Conservation (phyloP, 2,113 vertebrate genomes). For the Callospermophilus lateralis region DNA sequence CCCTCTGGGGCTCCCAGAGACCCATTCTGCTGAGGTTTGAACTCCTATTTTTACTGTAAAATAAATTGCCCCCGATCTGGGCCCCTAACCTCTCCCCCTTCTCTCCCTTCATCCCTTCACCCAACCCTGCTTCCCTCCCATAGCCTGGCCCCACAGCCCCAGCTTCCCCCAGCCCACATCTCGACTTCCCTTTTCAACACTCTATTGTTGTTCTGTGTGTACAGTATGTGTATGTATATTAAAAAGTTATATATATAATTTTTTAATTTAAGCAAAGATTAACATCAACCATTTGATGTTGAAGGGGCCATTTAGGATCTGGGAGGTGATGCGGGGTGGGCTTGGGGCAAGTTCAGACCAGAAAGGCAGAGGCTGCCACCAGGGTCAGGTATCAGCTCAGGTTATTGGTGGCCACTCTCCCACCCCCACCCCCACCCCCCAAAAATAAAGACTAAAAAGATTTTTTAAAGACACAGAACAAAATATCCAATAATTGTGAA, state of each 20-base stretch:
- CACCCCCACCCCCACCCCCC: neutral
- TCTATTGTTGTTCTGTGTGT: conserved; percentile 90
- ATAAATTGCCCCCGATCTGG: conserved; percentile 71
- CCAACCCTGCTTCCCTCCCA: neutral
- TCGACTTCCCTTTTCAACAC: conserved; percentile 67
- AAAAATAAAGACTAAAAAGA: neutral
- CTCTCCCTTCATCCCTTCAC: conserved; percentile 18
- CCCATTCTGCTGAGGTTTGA: conserved; percentile 86
- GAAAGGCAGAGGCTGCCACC: neutral
- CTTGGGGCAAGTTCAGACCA: neutral
- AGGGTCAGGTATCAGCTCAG: conserved; percentile 38
- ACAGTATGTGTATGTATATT: conserved; percentile 89
- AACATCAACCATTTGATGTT: conserved; percentile 86
- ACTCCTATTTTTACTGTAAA: conserved; percentile 92
- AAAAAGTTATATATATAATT: conserved; percentile 89
- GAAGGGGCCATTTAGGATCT: conserved; percentile 72
- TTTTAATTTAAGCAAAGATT: conserved; percentile 90
- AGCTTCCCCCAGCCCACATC: accelerated
- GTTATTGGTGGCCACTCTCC: neutral
- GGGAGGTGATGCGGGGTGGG: neutral
- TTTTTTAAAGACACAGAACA: neutral
- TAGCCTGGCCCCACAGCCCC: neutral
- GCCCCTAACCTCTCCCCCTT: conserved; percentile 43
- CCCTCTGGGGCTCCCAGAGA: conserved; percentile 87
- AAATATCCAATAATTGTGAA: neutral